These are phyloP conservation scores for Pteruthius melanotis DNA, from an alignment of 2,113 vertebrate genomes.

Conservation along the genomic window DNA sequence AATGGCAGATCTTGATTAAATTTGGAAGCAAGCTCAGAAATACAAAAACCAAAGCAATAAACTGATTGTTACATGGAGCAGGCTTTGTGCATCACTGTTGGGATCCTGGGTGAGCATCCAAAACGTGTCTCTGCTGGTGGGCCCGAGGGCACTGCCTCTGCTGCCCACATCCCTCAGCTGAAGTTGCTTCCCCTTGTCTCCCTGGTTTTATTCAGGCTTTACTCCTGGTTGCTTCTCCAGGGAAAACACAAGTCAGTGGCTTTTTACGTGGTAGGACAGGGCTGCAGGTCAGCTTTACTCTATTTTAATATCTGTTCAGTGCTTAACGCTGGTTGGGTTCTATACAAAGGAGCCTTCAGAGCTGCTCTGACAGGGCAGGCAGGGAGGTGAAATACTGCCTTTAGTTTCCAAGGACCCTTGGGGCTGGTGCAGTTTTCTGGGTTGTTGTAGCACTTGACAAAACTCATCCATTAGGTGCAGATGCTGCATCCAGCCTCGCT, in stretches of 20 bases:
- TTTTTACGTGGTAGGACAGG: neutral
- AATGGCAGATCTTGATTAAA: neutral
- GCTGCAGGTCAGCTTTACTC: neutral
- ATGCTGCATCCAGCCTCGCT: neutral
- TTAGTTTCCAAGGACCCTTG: neutral
- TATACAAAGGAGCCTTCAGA: neutral
- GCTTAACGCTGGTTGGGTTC: neutral
- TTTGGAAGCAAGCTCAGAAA: neutral
- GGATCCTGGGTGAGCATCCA: neutral
- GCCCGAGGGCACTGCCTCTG: neutral
- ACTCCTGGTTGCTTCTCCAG: neutral
- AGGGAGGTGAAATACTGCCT: neutral
- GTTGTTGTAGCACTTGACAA: neutral
- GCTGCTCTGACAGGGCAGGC: neutral
- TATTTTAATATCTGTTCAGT: neutral
- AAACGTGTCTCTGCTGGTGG: fast-evolving
- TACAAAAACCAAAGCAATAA: slow-evolving; percentile 5
- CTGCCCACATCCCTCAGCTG: neutral
- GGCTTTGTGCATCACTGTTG: neutral
- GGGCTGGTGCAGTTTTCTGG: neutral
- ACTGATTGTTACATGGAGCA: neutral
- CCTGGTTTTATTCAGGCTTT: neutral
- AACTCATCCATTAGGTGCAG: neutral
- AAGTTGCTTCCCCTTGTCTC: neutral
- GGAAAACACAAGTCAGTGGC: neutral